Base-by-base conservation (phyloP, 2,797 vertebrate genomes). In the Rhinatrema bivittatum region DNA sequence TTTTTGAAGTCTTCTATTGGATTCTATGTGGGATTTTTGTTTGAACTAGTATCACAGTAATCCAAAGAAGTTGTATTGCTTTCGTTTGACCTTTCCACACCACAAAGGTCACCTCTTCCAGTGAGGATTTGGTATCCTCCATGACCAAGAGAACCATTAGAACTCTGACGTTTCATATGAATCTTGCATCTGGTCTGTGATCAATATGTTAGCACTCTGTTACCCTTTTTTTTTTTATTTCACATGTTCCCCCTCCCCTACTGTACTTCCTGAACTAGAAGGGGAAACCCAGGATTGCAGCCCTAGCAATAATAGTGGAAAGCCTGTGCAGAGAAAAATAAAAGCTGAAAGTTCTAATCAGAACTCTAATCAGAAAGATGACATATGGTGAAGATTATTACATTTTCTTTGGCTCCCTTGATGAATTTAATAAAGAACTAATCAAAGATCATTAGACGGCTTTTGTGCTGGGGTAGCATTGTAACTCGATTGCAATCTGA, bases 401-500 rank as follows among this genome's bases (percentile, higher is more conserved):
- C 85, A 82, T 93, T 84, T 90, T 87, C 91, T 88, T 91, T 91
- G 84, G 84, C 90, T 87, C 79, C 78, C 82, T 89, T 86, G 85
- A 96, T 90, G 89, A 94, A 90, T 93, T 91, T 92, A 89, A 90
- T 94, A 93, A 87, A 90, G 89, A 93, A 95, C 91, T 95, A 96
- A 97, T 98, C 93, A 96, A 93, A 91, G 88, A 91, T 91, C 91
- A 96, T 98, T 97, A 97, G 87, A 86, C 88, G 86, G 91, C 93
- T 91, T 97, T 97, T 95, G 89, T 94, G 84, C 84, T 84, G 67
- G 78, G 76, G 82, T 84, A 65, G 62, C 76, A 74, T 77, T 82
- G 70, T 81, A 74, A 66, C 76, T 15, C 58, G 66, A 76, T 78
- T 83, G 80, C 78, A 82, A 60, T 73, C 25, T 79, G 62, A 76